phyloP scores from a whole-genome alignment of 2,113 vertebrate genomes.

The Verasper variegatus region DNA sequence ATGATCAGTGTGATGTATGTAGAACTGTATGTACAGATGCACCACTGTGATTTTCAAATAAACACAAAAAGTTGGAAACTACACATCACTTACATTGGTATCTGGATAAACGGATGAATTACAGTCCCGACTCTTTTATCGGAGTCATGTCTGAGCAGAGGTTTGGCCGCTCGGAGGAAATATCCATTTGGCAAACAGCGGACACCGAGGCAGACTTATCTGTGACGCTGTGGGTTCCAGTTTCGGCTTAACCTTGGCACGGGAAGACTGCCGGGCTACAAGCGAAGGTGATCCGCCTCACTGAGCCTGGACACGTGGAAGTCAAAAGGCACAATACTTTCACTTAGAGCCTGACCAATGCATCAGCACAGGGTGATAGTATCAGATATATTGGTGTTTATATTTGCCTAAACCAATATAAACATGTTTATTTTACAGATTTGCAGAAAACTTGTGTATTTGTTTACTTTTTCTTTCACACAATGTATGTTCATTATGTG shows the following conservation, averaged over 20 bases:
- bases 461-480: too few species aligned
- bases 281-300: constrained; percentile 34
- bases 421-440: too few species aligned
- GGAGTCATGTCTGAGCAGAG: constrained; percentile 25
- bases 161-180: constrained; percentile 52
- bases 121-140: background rate
- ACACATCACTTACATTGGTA: background rate
- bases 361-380: background rate
- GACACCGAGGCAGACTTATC: constrained; percentile 49
- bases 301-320: background rate
- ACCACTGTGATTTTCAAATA: background rate
- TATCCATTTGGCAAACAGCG: constrained; percentile 22
- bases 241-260: constrained; percentile 64
- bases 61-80: background rate
- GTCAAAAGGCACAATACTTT: constrained; percentile 14
- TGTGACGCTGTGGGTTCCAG: constrained; percentile 55
- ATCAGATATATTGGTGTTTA: too few species aligned
- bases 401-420: too few species aligned
- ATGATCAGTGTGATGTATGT: constrained; percentile 22
- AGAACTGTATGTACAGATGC: background rate
- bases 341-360: too few species aligned
- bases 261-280: constrained; percentile 9
- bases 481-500: too few species aligned
- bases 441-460: too few species aligned
- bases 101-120: background rate